Evolutionary conservation across 2,888 invertebrate genomes (phyloP), one percentile per base, ranked within the genome.

Genomic region (Protodeltote pygarga): DNA sequence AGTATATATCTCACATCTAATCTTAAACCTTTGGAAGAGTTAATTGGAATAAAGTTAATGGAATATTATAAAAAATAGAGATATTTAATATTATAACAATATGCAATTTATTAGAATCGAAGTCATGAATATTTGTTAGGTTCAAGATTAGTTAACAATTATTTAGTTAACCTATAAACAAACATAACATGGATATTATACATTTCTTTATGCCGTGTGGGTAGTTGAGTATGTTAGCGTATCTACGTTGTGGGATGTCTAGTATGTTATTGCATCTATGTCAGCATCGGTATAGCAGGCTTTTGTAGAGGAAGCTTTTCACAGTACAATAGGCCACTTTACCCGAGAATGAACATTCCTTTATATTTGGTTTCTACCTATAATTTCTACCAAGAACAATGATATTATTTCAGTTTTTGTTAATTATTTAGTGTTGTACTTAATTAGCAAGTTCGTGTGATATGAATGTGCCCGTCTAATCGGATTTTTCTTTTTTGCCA

Each of bases 271-370:
- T 28, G 27, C 21, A 47, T 31, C 31, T 51, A 57, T 60, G 44
- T 38, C 23, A 35, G 27, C 27, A 50, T 33, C 37, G 29, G 23
- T 46, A 44, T 35, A 37, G 35, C 42, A 44, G 44, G 54, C 65
- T 50, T n/a, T 68, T 68, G 65, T 59, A 31, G 39, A 54, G 47
- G 46, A 47, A 38, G 55, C 69, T 65, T 51, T 54, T 49, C 46
- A 45, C 76, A 65, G 75, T 76, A 88, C 87, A 88, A 87, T 81
- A 75, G 87, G 59, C 73, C 72, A 71, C 75, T 83, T 73, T 65
- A 71, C 52, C 66, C 52, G 53, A 65, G 67, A 65, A 67, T 75
- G 69, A 38, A 61, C 60, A 66, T 59, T 52, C 60, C 54, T 67
- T 50, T 68, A 55, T 49, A 45, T 54, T 37, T 42, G 16, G 28